Percentiles rank a stretch among this genome's conserved stretches.
Conservation (phyloP, 2,888 invertebrate species). For the Resseliella maxima region DNA sequence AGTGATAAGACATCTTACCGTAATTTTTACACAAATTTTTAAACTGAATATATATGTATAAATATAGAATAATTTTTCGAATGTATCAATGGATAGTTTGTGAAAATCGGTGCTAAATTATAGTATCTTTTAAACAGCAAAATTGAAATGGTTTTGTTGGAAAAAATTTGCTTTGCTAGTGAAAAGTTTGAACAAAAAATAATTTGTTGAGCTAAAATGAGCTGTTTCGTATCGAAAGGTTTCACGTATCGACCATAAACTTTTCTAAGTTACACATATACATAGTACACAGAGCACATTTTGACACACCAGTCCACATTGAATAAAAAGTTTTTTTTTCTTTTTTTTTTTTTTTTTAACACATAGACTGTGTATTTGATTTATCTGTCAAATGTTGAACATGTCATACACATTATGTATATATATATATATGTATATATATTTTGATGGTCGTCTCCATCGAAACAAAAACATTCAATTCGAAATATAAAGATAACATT, state of each 20-base stretch:
- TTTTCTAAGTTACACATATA: slow-evolving; percentile 51
- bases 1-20: slow-evolving; percentile 1
- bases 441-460: slow-evolving; percentile 1
- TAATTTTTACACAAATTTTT: not conserved
- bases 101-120: no score
- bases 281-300: slow-evolving; percentile 40
- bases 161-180: not conserved
- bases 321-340: no score
- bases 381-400: slow-evolving; percentile 38
- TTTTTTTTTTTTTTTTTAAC: not conserved
- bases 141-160: not conserved
- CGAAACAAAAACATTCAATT: not conserved
- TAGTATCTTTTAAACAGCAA: no score
- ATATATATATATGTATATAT: no score
- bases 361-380: not conserved
- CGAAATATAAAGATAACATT: not conserved
- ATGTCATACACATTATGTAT: slow-evolving; percentile 30
- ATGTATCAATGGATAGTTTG: no score
- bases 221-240: slow-evolving; percentile 44
- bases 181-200: slow-evolving; percentile 1
- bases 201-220: not conserved
- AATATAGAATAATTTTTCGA: no score
- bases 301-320: slow-evolving; percentile 45
- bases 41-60: no score
- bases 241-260: slow-evolving; percentile 54